Conservation (phyloP, 2,797 vertebrate genomes). For the Amniataba percoides region DNA sequence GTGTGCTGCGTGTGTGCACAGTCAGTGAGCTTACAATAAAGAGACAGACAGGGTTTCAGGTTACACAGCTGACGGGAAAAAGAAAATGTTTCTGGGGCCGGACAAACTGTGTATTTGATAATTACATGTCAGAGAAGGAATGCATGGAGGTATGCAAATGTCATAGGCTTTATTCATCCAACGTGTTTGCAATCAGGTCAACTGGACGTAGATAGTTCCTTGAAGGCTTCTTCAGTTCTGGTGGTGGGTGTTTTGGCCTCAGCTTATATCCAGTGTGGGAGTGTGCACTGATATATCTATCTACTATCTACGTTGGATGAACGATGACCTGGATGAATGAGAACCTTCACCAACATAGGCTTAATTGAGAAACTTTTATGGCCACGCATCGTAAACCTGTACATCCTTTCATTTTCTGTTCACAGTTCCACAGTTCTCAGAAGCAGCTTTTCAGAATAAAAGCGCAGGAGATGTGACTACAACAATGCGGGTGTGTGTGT, state of each 20-base stretch:
- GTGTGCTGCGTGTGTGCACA: not conserved
- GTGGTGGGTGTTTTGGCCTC: too few relatives aligned
- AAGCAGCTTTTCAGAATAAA: not conserved
- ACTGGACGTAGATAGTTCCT: too few relatives aligned
- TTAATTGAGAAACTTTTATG: not conserved
- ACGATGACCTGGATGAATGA: too few relatives aligned
- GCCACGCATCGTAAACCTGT: not conserved
- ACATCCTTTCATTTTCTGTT: not conserved
- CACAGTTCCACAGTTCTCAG: not conserved
- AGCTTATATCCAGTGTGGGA: too few relatives aligned
- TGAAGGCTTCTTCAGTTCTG: too few relatives aligned
- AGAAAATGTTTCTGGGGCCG: too few relatives aligned
- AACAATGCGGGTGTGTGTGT: not conserved
- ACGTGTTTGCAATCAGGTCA: too few relatives aligned
- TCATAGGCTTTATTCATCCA: not conserved
- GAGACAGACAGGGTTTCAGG: slow-evolving; percentile 33
- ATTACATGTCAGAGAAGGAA: not conserved
- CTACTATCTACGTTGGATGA: too few relatives aligned
- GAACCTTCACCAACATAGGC: too few relatives aligned
- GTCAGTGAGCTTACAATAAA: slow-evolving; percentile 2
- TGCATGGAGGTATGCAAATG: not conserved
- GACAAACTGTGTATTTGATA: not conserved
- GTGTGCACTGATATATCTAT: too few relatives aligned
- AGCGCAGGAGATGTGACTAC: not conserved
- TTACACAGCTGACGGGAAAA: slow-evolving; percentile 24